Evolutionary conservation across 1,140 invertebrate species (phyloP).

Genomic region (Teleopsis dalmanni): DNA sequence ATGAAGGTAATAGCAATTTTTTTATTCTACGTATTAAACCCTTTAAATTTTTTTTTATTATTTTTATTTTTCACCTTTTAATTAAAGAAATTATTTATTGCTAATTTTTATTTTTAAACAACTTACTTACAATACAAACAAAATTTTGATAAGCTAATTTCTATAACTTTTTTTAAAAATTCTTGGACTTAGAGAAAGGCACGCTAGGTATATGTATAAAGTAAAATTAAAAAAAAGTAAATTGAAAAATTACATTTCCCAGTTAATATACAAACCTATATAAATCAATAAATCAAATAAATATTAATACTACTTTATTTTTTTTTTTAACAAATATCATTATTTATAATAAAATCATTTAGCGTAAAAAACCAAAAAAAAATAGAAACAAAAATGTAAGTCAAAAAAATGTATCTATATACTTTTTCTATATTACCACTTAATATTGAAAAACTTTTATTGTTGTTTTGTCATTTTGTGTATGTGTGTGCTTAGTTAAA

Average conservation of each 20-base stretch:
- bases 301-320: not conserved
- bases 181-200: not conserved
- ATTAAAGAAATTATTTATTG: not conserved
- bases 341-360: not conserved
- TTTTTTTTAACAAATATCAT: not conserved
- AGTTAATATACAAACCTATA: not conserved
- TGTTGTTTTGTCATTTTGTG: too few species aligned
- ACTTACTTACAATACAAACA: conserved; percentile 1
- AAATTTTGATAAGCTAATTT: not conserved
- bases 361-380: conserved; percentile 9
- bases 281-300: not conserved
- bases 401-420: conserved; percentile 1
- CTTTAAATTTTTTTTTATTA: conserved; percentile 2
- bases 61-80: too few species aligned
- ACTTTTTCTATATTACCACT: too few species aligned
- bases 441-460: too few species aligned
- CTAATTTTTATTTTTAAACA: conserved; percentile 2
- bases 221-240: not conserved
- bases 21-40: not conserved
- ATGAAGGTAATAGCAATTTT: conserved; percentile 61
- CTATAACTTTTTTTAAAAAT: not conserved
- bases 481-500: too few species aligned
- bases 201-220: not conserved
- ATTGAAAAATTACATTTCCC: not conserved
- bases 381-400: conserved; percentile 7